Base-by-base conservation (phyloP, 2,113 vertebrate species). In the Castor canadensis region DNA sequence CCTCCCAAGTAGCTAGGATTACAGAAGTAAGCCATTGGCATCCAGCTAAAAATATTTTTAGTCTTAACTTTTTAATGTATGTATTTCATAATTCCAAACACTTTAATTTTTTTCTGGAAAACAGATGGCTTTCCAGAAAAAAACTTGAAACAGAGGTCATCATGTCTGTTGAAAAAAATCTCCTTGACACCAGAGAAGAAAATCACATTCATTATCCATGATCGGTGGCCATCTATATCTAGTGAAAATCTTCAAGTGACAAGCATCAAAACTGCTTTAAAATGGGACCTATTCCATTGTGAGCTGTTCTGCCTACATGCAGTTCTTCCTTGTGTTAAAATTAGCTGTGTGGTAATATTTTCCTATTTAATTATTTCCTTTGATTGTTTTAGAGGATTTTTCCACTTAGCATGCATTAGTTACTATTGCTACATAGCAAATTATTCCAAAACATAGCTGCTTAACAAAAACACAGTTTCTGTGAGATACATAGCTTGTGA, bases 41-140 rank as follows among this genome's bases (percentile, higher is more conserved):
- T 38, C 60, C 40, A 32, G 30, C 13, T 84, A n/a, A n/a, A n/a
- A n/a, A n/a, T 54, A 20, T 32, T 66, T 85, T 91, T 30, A 56
- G 40, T 52, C 71, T 91, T 77, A 64, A 54, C 64, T 81, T 89
- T 30, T 86, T 77, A 73, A 30, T 82, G 40, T 22, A n/a, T 49
- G 12, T 20, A 9, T 40, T 35, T 92, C 71, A 43, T 30, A 89
- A 85, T 88, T 80, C 91, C 56, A 87, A 60, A 76, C 49, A 64
- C n/a, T 80, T 89, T 54, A 67, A 49, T 88, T 72, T 56, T 45
- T 77, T 96, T 84, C 58, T 92, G 91, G 71, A 73, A 93, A 94
- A 92, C 49, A 95, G 81, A 76, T 73, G 75, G 80, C 71, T 20
- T 22, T 87, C 71, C 58, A 87, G 85, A 87, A 64, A 64, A 89